phyloP scores from a whole-genome alignment of 2,888 invertebrate genomes.

The Tipula vernalis region DNA sequence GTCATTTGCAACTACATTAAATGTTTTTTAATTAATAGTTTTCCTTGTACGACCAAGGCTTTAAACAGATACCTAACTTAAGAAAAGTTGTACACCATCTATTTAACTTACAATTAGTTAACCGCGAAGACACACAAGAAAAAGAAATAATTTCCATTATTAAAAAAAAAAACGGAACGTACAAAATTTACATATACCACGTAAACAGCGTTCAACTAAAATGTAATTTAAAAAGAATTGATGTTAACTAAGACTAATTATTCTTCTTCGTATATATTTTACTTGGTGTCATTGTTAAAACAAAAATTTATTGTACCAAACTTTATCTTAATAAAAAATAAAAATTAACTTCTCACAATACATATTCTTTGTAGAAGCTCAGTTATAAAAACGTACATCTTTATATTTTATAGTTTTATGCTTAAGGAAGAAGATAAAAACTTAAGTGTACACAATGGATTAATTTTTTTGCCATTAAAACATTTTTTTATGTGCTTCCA shows the following conservation, averaged over 20 bases:
- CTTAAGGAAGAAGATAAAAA: background rate
- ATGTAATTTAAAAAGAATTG: no score
- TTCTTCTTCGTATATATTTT: background rate
- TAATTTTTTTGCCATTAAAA: background rate
- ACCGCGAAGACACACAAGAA: no score
- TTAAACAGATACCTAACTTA: no score
- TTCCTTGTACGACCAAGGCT: no score
- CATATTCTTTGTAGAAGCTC: background rate
- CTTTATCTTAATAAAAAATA: background rate
- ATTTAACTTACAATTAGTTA: no score
- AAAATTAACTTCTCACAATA: background rate
- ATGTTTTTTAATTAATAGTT: no score
- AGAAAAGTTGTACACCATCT: no score
- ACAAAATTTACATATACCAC: no score
- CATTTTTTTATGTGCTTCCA: background rate
- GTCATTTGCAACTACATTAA: no score
- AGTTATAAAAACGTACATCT: background rate
- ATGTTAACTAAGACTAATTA: background rate
- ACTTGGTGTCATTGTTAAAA: background rate
- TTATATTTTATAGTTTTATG: background rate
- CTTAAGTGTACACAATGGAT: background rate
- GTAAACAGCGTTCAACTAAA: no score
- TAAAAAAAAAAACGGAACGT: no score
- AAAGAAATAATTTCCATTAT: no score
- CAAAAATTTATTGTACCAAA: background rate